A percentile compares a stretch with the other conserved stretches of the same genome.
Conservation (phyloP, 2,797 vertebrate species). For the Micrastur ruficollis region DNA sequence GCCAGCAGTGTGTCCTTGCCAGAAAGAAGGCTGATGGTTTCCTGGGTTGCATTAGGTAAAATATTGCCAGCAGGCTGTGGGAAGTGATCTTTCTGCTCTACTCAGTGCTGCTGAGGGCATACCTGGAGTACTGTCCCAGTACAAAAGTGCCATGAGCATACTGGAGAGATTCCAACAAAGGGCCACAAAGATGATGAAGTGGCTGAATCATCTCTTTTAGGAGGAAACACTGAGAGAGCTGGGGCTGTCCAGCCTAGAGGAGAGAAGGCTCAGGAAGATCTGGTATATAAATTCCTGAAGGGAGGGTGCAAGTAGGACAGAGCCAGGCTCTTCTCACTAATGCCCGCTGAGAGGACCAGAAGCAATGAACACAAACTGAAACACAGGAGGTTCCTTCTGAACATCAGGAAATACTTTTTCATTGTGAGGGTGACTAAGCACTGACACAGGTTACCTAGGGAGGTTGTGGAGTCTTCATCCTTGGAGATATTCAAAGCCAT, state of each 20-base stretch:
- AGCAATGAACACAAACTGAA: background rate
- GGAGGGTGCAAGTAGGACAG: background rate
- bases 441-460: background rate
- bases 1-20: background rate
- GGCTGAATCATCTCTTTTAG: background rate
- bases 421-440: background rate
- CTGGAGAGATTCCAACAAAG: background rate
- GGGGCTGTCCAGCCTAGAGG: background rate
- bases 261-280: background rate
- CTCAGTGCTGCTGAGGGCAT: fast-evolving
- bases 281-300: background rate
- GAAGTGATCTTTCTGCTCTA: background rate
- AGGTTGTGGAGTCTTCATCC: background rate
- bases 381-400: background rate
- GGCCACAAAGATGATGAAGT: background rate
- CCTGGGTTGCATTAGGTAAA: background rate
- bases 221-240: background rate
- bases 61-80: background rate
- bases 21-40: background rate
- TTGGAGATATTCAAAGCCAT: background rate
- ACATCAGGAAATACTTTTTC: background rate
- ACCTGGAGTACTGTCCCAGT: background rate
- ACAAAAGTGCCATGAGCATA: background rate
- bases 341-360: background rate
- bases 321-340: background rate